phyloP scores from a whole-genome alignment of 2,888 invertebrate genomes.

The Myopa testacea region DNA sequence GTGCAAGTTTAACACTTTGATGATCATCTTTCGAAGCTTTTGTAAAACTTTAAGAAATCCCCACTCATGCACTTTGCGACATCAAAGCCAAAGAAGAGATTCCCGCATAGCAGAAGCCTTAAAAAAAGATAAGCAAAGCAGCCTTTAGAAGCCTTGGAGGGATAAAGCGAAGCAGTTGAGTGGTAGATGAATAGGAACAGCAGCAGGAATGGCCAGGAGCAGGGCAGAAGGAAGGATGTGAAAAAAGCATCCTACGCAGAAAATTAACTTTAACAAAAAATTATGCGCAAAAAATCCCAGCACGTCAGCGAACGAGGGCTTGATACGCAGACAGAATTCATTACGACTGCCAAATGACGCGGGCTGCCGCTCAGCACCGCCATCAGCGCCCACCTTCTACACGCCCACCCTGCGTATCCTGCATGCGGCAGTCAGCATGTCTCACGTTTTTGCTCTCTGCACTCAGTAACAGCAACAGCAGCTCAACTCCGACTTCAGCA shows the following conservation, averaged over 20 bases:
- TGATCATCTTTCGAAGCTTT: too few species aligned
- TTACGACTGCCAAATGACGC: constrained; percentile 41
- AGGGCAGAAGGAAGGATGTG: too few species aligned
- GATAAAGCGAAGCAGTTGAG: too few species aligned
- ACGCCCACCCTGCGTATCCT: background rate
- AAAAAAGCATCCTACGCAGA: constrained; percentile 34
- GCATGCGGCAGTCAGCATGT: background rate
- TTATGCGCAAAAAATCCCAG: constrained; percentile 51
- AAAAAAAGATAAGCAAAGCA: too few species aligned
- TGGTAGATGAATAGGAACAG: too few species aligned
- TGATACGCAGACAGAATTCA: constrained; percentile 54
- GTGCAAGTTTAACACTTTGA: too few species aligned
- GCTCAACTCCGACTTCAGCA: constrained; percentile 5
- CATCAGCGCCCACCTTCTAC: background rate
- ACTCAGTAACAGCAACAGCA: background rate
- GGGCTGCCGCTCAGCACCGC: background rate
- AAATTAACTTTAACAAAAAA: constrained; percentile 50
- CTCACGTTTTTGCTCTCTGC: background rate
- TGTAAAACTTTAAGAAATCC: too few species aligned
- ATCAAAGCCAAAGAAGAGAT: too few species aligned
- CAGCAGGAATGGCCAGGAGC: too few species aligned
- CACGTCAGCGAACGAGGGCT: constrained; percentile 53
- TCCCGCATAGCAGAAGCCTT: too few species aligned
- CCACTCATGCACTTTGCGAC: too few species aligned
- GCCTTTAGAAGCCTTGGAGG: too few species aligned